Percentiles rank a stretch among this genome's conserved stretches.
phyloP scores from a whole-genome alignment of 2,797 vertebrate genomes.

The Harpagifer antarcticus region DNA sequence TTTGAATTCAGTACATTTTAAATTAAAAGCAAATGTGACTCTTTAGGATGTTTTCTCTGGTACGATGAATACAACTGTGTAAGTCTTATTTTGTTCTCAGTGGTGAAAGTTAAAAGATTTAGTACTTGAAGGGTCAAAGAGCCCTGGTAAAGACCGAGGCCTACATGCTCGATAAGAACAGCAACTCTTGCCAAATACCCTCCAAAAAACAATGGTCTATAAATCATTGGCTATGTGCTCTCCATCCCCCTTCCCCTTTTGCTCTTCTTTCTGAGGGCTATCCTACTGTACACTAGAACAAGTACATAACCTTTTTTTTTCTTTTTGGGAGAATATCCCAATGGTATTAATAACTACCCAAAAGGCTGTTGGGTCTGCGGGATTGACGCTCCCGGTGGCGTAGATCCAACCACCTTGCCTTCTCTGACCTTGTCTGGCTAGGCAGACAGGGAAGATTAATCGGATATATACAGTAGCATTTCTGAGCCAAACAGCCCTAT shows the following conservation, averaged over 20 bases:
- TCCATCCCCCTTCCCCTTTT: slow-evolving; percentile 36
- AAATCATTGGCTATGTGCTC: slow-evolving; percentile 78
- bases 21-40: slow-evolving; percentile 81
- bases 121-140: slow-evolving; percentile 82
- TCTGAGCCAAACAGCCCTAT: slow-evolving; percentile 49
- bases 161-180: slow-evolving; percentile 77
- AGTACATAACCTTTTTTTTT: slow-evolving; percentile 62
- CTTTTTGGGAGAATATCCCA: slow-evolving; percentile 55
- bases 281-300: slow-evolving; percentile 64
- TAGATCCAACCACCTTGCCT: slow-evolving; percentile 58
- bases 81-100: slow-evolving; percentile 80
- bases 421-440: slow-evolving; percentile 61
- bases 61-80: slow-evolving; percentile 78
- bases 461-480: slow-evolving; percentile 20
- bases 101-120: slow-evolving; percentile 81
- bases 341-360: slow-evolving; percentile 73
- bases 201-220: slow-evolving; percentile 81
- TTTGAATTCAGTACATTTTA: slow-evolving; percentile 55
- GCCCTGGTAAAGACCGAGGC: slow-evolving; percentile 78
- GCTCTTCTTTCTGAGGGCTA: slow-evolving; percentile 51
- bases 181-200: slow-evolving; percentile 74
- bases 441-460: slow-evolving; percentile 63
- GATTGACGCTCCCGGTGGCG: slow-evolving; percentile 59
- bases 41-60: slow-evolving; percentile 74
- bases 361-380: slow-evolving; percentile 53